phyloP scores from a whole-genome alignment of 2,888 invertebrate genomes.

The Loripinus fragilis region DNA sequence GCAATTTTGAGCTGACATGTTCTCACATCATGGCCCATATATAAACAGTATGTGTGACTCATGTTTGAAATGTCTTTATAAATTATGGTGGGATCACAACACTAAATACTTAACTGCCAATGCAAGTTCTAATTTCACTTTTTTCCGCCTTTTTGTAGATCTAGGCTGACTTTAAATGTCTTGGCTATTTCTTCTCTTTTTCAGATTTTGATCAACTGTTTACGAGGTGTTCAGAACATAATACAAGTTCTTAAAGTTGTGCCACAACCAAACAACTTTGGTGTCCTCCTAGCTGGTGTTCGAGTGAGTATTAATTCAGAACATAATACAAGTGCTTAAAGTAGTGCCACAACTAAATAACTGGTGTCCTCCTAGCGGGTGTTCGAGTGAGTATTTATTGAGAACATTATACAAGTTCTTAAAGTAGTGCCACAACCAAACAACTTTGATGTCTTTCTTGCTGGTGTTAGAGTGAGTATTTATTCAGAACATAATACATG shows the following conservation, averaged over 20 bases:
- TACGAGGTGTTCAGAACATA: constrained; percentile 79
- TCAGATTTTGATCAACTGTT: constrained; percentile 75
- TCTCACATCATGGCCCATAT: too few relatives aligned
- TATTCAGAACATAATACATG: too few relatives aligned
- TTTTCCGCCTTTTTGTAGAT: too few relatives aligned
- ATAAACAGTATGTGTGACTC: too few relatives aligned
- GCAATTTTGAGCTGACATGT: too few relatives aligned
- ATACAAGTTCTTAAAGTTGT: constrained; percentile 72
- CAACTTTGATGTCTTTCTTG: constrained; percentile 76
- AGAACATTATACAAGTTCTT: constrained; percentile 73
- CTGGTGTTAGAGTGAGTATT: constrained; percentile 77
- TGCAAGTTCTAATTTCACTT: too few relatives aligned
- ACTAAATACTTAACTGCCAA: too few relatives aligned
- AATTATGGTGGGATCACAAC: too few relatives aligned
- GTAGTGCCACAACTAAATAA: constrained; percentile 66
- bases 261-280: constrained; percentile 68
- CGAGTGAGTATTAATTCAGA: constrained; percentile 78
- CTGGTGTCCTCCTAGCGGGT: constrained; percentile 78
- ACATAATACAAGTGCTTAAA: constrained; percentile 74
- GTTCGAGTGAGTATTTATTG: constrained; percentile 76
- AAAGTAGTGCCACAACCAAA: constrained; percentile 68
- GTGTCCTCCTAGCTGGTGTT: constrained; percentile 77
- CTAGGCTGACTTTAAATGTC: too few relatives aligned
- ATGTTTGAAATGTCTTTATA: too few relatives aligned
- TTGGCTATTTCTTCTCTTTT: constrained; percentile 25